phyloP scores from a whole-genome alignment of 2,797 vertebrate genomes.

The Gymnocypris eckloni region DNA sequence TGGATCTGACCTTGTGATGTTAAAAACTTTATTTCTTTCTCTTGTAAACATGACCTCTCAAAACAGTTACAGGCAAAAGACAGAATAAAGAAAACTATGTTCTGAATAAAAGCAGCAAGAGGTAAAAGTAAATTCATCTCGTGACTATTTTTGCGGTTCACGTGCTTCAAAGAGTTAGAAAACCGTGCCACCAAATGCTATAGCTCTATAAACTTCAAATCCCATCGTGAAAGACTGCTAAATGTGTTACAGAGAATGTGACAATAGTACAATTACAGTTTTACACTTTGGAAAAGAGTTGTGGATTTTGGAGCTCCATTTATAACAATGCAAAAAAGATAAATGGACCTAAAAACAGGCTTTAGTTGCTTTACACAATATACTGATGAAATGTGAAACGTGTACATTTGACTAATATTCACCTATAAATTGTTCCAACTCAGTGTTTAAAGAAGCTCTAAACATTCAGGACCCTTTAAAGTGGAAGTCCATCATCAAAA shows the following conservation, averaged over 20 bases:
- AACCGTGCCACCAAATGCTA: slow-evolving; percentile 16
- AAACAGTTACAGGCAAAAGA: slow-evolving; percentile 40
- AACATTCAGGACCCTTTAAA: not conserved
- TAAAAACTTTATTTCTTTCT: slow-evolving; percentile 18
- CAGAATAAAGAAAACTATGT: slow-evolving; percentile 17
- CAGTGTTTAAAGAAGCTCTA: not conserved
- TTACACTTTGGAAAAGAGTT: not conserved
- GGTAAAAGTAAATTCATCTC: slow-evolving; percentile 12
- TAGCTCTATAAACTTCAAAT: slow-evolving; percentile 32
- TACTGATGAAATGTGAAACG: not conserved
- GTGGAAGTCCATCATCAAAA: not conserved
- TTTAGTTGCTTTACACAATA: not conserved
- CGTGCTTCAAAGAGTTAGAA: slow-evolving; percentile 29
- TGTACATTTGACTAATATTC: not conserved
- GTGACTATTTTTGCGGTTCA: slow-evolving; percentile 6
- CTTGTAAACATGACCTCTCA: slow-evolving; percentile 46
- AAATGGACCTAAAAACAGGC: not conserved
- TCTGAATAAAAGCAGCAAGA: slow-evolving; percentile 25
- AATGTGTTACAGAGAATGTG: not conserved
- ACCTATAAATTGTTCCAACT: not conserved
- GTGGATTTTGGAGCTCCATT: not conserved
- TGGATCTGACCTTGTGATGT: not conserved
- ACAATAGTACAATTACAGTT: slow-evolving; percentile 5
- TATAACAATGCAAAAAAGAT: not conserved
- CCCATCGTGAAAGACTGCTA: not conserved